These are phyloP conservation scores for Andrena marginata DNA, from an alignment of 2,888 invertebrate species.

Conservation along the genomic window DNA sequence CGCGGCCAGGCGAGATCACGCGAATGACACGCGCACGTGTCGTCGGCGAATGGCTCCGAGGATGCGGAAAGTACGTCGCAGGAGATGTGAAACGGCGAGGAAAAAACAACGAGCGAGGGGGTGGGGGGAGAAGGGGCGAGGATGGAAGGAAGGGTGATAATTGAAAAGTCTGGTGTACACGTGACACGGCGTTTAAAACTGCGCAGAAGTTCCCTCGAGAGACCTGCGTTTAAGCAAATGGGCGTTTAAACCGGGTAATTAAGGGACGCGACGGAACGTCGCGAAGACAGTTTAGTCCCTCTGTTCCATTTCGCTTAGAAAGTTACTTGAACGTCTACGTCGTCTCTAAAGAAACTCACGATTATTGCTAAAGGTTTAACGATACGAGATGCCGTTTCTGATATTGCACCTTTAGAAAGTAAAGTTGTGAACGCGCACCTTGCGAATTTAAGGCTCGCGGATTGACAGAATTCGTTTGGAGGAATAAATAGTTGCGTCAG, in stretches of 20 bases:
- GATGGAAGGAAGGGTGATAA: conserved; percentile 29
- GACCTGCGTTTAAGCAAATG: conserved; percentile 21
- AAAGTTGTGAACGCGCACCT: too few relatives aligned
- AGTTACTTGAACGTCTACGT: neutral
- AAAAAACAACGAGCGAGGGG: conserved; percentile 6
- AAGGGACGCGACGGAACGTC: conserved; percentile 18
- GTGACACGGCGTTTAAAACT: conserved; percentile 26
- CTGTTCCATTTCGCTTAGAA: neutral
- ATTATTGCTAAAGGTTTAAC: neutral
- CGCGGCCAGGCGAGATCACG: conserved; percentile 61
- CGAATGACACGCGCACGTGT: conserved; percentile 60
- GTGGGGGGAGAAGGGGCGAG: neutral
- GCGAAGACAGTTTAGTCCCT: conserved; percentile 8
- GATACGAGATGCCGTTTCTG: neutral
- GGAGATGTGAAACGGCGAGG: conserved; percentile 9
- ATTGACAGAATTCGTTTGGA: too few relatives aligned
- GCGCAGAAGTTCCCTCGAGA: conserved; percentile 20
- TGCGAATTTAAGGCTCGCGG: too few relatives aligned
- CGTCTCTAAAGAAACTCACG: neutral
- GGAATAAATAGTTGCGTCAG: too few relatives aligned
- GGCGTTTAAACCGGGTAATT: conserved; percentile 21
- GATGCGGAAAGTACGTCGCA: conserved; percentile 17
- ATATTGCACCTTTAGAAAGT: too few relatives aligned
- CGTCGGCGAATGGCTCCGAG: conserved; percentile 14
- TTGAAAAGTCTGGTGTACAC: conserved; percentile 53